These are phyloP conservation scores for Omphaloscelis lunosa DNA, from an alignment of 2,888 invertebrate species.

Conservation along the genomic window DNA sequence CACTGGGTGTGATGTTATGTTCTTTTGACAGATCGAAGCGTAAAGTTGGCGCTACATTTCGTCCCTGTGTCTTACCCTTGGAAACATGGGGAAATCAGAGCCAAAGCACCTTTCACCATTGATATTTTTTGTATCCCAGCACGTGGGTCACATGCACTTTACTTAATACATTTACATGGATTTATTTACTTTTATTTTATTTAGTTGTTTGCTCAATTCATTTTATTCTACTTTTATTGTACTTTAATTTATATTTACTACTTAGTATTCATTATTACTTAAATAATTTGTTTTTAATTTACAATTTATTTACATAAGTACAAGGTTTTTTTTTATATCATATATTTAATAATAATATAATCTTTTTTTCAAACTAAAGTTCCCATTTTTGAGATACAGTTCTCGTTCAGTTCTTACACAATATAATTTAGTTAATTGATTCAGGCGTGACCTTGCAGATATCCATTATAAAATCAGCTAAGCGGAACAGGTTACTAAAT, in stretches of 20 bases:
- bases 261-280: background rate
- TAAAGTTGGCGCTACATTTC: background rate
- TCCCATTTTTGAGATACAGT: background rate
- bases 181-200: constrained; percentile 17
- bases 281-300: constrained; percentile 15
- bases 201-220: constrained; percentile 38
- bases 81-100: background rate
- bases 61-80: background rate
- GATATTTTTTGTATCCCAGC: background rate
- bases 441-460: no score
- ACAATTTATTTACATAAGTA: background rate
- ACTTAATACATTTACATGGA: constrained; percentile 26
- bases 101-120: background rate
- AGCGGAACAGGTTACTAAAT: no score
- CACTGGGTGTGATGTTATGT: no score
- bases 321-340: background rate
- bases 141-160: constrained; percentile 5
- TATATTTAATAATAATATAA: background rate
- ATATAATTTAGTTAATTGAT: no score
- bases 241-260: constrained; percentile 10
- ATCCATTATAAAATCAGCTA: no score
- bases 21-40: no score
- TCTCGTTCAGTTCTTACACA: background rate
- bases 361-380: background rate
- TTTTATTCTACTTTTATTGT: background rate